Base-by-base conservation (phyloP, 2,113 vertebrate genomes). In the Panthera uncia region DNA sequence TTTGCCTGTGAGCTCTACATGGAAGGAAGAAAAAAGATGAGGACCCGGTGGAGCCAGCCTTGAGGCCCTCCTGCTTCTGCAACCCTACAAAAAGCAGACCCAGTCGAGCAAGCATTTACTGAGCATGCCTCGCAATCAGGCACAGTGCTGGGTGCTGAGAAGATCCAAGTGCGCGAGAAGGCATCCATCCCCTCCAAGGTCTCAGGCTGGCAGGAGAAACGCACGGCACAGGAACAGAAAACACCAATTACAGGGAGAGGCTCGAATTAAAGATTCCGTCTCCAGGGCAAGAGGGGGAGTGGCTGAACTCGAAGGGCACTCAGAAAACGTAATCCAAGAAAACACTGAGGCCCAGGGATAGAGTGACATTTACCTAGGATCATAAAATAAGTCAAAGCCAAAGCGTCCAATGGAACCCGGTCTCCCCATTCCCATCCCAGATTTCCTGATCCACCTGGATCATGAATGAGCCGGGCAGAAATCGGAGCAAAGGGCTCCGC, bases 1-100 rank as follows among this genome's bases (percentile, higher is more conserved):
- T 94, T 85, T 94, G 76, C 27, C 74, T 94, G 10, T 65, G 50
- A 66, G 84, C 63, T 92, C 74, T 71, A 83, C 13, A 16, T n/a
- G 71, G 2, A 73, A 91, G 27, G 93, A 55, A 94, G 63, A 84
- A 25, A 78, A 82, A 96, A 89, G 33, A 23, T 18, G 0, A 11
- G 25, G 33, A 19, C 14, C 41, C 55, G 3, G 4, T 0, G 33
- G 52, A 68, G n/a, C 3, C 65, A 69, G 45, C 7, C 41, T 69
- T 5, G n/a, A 57, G 79, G 16, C 11, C 27, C 38, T 91, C 81
- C 7, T 48, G 45, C 19, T 38, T 71, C n/a, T 55, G 19, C 29
- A 89, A 68, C 15, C 31, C 57, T 31, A 69, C 27, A 13, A 52
- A 69, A 83, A 52, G 3, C 65, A 9, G n/a, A 69, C 36, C 45